Base-by-base conservation (phyloP, 2,797 vertebrate genomes). In the Eulemur coronatus region DNA sequence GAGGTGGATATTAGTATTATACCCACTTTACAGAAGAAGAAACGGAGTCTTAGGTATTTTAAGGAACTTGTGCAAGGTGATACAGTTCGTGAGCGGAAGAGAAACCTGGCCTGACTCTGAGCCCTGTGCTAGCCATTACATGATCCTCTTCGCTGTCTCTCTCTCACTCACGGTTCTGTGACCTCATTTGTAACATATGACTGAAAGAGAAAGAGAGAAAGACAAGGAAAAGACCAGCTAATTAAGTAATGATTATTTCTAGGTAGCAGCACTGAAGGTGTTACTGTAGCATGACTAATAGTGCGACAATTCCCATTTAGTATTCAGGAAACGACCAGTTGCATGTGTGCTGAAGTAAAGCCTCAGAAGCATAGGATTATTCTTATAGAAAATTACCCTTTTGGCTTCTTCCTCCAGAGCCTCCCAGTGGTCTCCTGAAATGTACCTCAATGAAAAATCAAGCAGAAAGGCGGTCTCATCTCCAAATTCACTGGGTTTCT, bases 401-500 rank as follows among this genome's bases (percentile, higher is more conserved):
- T 75, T 13, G 15, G 75, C 50, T 80, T 80, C 46, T 33, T 76
- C 35, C 48, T n/a, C 63, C 48, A 30, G 35, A 69, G 85, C 5
- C 63, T 85, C 85, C 75, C 38, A 10, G 24, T 57, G 30, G 89
- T 81, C 91, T 92, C 70, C 72, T n/a, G 43, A 93, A 93, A 96
- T 30, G 72, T 41, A 81, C 73, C 75, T 78, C 61, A 5, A 73
- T 78, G 84, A 87, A 95, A 94, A 95, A 72, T 61, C 79, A 50
- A 81, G 70, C 84, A 96, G 86, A 84, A 85, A 93, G 67, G 20
- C 82, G 61, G 84, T 59, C 81, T 82, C 50, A 33, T 95, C 50
- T 95, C 89, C 1, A 15, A 92, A 93, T 87, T 93, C 84, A 20
- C 80, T 87, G 63, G 46, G 43, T 92, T 97, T 94, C 94, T 72